phyloP scores from a whole-genome alignment of 2,113 vertebrate species.

The Okapia johnstoni region DNA sequence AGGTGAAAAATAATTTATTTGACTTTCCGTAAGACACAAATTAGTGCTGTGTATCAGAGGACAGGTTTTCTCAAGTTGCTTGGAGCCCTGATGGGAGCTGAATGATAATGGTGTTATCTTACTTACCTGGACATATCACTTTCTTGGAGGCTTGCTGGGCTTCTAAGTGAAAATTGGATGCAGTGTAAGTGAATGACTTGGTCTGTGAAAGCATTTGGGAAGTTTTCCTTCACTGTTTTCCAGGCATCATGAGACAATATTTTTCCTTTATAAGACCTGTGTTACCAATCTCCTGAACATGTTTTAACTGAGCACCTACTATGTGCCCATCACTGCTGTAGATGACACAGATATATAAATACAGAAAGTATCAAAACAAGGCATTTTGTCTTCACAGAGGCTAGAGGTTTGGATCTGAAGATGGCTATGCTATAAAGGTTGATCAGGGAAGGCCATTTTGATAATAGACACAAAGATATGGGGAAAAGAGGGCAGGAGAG shows the following conservation, averaged over 20 bases:
- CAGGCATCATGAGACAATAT: neutral
- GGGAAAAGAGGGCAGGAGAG: too few species aligned
- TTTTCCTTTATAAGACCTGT: neutral
- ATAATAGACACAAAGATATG: neutral
- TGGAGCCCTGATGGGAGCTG: neutral
- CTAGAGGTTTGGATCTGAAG: neutral
- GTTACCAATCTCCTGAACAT: neutral
- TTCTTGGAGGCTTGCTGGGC: neutral
- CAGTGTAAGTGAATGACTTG: neutral
- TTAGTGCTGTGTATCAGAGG: slow-evolving; percentile 54
- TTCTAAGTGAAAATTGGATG: neutral
- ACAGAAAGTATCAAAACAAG: neutral
- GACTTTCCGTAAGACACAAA: slow-evolving; percentile 27
- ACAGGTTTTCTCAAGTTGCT: slow-evolving; percentile 34
- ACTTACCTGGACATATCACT: neutral
- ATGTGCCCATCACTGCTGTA: neutral
- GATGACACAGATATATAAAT: neutral
- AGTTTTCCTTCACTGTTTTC: neutral
- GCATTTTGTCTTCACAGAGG: neutral
- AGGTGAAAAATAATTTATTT: slow-evolving; percentile 66
- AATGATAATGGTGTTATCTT: slow-evolving; percentile 31
- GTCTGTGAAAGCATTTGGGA: neutral
- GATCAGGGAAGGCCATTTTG: neutral
- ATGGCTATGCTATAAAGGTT: neutral
- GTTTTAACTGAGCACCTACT: neutral